Evolutionary conservation across 2,797 vertebrate species (phyloP), one percentile per base, ranked within the genome.

Genomic region (Phalloptychus januarius): DNA sequence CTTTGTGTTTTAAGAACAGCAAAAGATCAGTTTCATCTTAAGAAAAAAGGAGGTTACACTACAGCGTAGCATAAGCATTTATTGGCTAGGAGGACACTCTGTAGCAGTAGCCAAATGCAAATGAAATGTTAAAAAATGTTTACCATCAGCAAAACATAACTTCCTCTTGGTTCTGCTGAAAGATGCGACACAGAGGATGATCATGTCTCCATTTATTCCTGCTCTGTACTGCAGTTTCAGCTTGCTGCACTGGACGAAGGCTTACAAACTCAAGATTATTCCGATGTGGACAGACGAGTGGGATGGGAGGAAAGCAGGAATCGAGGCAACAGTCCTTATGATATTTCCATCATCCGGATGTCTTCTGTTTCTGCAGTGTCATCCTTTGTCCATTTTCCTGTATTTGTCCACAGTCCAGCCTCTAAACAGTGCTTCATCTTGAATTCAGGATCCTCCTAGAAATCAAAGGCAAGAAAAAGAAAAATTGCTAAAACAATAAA

Each of bases 331-430:
- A 12, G 69, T 81, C 85, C 86, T 94, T 97, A 98, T 81, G 96
- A 96, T 76, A 95, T 97, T 91, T 99, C 98, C 98, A 99, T 99
- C 97, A 97, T 97, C 93, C 95, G 96, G 25, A 94, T 92, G 89
- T 99, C 98, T 5, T 99, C 98, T 0, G 91, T 88, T 83, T 99
- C 98, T 69, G 89, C 88, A 0, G 81, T 13, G 38, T 98, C 97
- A 5, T 98, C 97, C 93, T 96, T 97, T 90, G 95, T 92, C 95
- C 95, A 92, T 91, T 91, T 84, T 82, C 93, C 89, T 81, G 94
- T 92, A 88, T 90, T 96, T 86, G 92, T 95, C 96, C 96, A 96
- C 83, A 94, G 91, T 87, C 95, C 94, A 13, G 95, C 91, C 76
- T 93, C 96, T 89, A 96, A 69, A 83, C 95, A 97, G 78, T 93